A percentile compares a stretch with the other conserved stretches of the same genome.
These are phyloP conservation scores for Drosophila sordidula DNA, from an alignment of 2,888 invertebrate species.

Conservation along the genomic window DNA sequence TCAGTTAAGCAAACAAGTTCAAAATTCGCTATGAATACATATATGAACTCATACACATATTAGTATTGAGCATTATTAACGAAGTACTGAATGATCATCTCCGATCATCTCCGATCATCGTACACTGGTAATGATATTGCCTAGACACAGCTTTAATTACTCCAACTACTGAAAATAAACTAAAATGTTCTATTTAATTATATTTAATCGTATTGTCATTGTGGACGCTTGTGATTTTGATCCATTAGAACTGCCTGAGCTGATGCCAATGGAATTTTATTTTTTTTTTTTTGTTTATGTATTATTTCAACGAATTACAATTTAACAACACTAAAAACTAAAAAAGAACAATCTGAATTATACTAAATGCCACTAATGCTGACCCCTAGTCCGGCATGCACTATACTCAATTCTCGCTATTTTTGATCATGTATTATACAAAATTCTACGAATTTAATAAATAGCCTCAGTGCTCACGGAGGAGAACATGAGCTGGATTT, in stretches of 20 bases:
- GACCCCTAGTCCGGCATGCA: no score
- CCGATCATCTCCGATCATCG: no score
- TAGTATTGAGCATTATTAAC: neutral
- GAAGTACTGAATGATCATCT: neutral
- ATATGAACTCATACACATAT: neutral
- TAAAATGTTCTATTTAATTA: constrained; percentile 13
- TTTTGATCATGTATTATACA: no score
- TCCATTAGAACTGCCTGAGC: constrained; percentile 26
- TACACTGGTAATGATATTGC: no score
- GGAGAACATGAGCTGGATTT: no score
- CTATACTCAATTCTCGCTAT: no score
- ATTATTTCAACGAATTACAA: neutral
- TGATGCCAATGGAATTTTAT: constrained; percentile 16
- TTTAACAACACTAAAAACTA: neutral
- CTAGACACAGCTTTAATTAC: neutral
- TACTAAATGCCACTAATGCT: neutral
- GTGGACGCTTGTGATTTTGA: constrained; percentile 6
- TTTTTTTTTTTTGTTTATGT: neutral
- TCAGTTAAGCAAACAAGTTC: constrained; percentile 1
- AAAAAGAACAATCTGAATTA: neutral
- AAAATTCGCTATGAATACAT: neutral
- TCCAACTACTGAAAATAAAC: neutral
- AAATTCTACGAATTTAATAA: neutral
- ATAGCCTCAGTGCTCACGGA: no score
- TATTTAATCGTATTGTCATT: constrained; percentile 32